Percentiles rank a stretch among this genome's conserved stretches.
Evolutionary conservation across 2,888 invertebrate genomes (phyloP).

Genomic region (Xestoiulus laeticollis): DNA sequence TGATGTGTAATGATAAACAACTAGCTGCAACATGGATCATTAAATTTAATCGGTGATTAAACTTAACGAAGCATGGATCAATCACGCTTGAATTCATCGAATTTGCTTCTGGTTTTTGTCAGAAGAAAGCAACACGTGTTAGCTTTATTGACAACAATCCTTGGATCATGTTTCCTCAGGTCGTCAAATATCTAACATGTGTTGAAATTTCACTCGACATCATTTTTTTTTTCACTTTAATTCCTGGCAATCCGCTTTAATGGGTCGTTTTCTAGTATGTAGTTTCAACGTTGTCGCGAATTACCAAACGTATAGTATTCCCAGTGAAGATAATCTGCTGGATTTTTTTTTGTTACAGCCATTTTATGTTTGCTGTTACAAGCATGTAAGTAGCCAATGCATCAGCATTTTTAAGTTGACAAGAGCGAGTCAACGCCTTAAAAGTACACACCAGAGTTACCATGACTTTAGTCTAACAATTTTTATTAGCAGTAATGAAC

Average conservation of each 20-base stretch:
- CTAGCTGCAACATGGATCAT: not conserved
- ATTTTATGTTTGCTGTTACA: not conserved
- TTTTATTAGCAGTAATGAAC: conserved; percentile 23
- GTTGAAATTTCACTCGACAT: conserved; percentile 9
- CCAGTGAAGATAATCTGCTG: conserved; percentile 15
- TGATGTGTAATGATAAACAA: not conserved
- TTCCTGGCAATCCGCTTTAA: conserved; percentile 35
- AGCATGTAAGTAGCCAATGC: conserved; percentile 16
- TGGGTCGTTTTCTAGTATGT: not conserved
- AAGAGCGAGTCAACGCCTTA: conserved; percentile 35
- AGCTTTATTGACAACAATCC: not conserved
- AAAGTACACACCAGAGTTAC: conserved; percentile 38
- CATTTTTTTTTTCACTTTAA: not conserved
- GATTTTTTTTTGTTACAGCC: not conserved
- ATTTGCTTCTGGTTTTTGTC: not conserved
- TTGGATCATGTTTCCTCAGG: not conserved
- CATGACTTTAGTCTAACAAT: conserved; percentile 10
- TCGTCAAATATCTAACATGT: conserved; percentile 21
- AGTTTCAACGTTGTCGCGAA: not conserved
- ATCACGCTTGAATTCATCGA: not conserved
- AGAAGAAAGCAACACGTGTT: not conserved
- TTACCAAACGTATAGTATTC: not conserved
- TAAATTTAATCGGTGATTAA: not conserved
- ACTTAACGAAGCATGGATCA: not conserved
- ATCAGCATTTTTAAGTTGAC: conserved; percentile 49